These are phyloP conservation scores for Eupsilia transversa DNA, from an alignment of 2,888 invertebrate genomes.

Conservation along the genomic window DNA sequence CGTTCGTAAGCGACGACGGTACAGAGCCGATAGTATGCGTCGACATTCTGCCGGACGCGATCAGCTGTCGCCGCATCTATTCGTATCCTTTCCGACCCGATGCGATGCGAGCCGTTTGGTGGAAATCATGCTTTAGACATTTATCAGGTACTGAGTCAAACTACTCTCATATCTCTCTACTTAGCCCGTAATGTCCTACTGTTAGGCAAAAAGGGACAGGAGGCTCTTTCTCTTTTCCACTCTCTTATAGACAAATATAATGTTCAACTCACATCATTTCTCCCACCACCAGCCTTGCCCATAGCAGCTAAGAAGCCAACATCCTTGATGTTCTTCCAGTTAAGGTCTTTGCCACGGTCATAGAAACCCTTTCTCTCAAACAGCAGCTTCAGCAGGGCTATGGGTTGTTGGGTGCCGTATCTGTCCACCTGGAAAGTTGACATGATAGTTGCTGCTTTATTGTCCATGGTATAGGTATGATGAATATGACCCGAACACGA, in stretches of 20 bases:
- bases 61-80: no score
- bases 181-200: neutral
- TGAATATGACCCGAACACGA: no score
- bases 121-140: no score
- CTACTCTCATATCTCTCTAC: neutral
- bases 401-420: constrained; percentile 98
- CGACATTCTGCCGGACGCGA: no score
- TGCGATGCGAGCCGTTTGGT: no score
- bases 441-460: neutral
- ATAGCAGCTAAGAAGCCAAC: constrained; percentile 95
- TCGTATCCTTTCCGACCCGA: no score
- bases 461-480: neutral
- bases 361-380: constrained; percentile 97
- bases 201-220: neutral
- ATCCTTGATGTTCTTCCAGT: constrained; percentile 97
- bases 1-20: no score
- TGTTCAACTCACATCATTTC: constrained; percentile 92
- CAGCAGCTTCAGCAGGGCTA: constrained; percentile 97
- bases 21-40: no score
- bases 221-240: neutral
- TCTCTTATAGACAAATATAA: neutral
- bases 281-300: constrained; percentile 97
- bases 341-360: constrained; percentile 96
- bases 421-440: constrained; percentile 90
- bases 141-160: neutral